phyloP scores from a whole-genome alignment of 1,140 invertebrate genomes.

The Lordiphosa mommai region DNA sequence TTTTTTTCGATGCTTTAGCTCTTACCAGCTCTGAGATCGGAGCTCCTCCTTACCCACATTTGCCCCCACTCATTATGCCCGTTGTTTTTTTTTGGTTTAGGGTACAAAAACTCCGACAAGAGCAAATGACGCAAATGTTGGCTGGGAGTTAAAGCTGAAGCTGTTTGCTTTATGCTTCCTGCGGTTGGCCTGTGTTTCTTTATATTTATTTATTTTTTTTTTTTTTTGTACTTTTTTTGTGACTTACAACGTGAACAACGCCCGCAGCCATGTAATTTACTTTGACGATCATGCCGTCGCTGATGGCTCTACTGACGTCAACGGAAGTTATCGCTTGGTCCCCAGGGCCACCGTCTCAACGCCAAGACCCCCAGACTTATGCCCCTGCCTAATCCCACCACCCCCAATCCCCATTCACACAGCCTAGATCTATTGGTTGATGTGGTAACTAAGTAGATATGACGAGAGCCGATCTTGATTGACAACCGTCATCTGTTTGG shows the following conservation, averaged over 20 bases:
- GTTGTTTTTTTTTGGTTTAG: background rate
- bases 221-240: slow-evolving; percentile 30
- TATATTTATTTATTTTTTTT: slow-evolving; percentile 22
- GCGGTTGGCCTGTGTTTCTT: background rate
- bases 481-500: background rate
- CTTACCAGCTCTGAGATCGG: too few relatives aligned
- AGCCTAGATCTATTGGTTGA: background rate
- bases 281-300: slow-evolving; percentile 60
- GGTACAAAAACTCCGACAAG: slow-evolving; percentile 23
- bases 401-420: slow-evolving; percentile 2
- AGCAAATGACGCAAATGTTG: slow-evolving; percentile 60
- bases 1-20: too few relatives aligned
- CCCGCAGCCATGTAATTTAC: slow-evolving; percentile 58
- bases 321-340: slow-evolving; percentile 52
- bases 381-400: too few relatives aligned
- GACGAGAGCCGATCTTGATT: slow-evolving; percentile 11
- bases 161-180: slow-evolving; percentile 2
- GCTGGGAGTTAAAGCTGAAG: background rate
- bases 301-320: slow-evolving; percentile 50
- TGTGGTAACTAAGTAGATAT: slow-evolving; percentile 35
- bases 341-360: slow-evolving; percentile 19
- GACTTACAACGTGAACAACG: background rate
- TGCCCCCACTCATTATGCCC: too few relatives aligned
- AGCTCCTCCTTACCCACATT: too few relatives aligned
- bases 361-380: slow-evolving; percentile 6